These are phyloP conservation scores for Crotalus horridus DNA, from an alignment of 2,113 vertebrate genomes.

Conservation along the genomic window DNA sequence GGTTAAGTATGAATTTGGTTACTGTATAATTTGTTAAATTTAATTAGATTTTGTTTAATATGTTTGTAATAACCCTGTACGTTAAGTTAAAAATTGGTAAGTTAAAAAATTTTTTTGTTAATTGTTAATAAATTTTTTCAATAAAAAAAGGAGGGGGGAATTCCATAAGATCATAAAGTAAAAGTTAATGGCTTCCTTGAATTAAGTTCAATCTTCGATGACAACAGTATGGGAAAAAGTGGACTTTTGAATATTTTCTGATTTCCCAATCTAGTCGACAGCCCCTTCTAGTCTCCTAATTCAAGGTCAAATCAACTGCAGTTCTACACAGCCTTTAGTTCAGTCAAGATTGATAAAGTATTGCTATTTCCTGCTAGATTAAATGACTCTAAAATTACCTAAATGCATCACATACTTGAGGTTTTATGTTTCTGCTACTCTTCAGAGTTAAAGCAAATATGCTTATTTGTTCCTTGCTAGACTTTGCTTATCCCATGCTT, in stretches of 20 bases:
- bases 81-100: no score
- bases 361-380: background rate
- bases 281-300: background rate
- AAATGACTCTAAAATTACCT: background rate
- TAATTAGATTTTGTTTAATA: no score
- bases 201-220: background rate
- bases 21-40: no score
- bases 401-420: background rate
- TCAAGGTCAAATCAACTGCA: background rate
- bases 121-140: no score
- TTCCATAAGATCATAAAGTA: background rate
- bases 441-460: background rate
- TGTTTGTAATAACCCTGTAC: no score
- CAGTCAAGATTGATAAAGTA: background rate
- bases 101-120: no score
- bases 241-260: background rate
- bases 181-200: background rate
- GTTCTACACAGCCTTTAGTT: background rate
- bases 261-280: background rate
- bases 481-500: background rate
- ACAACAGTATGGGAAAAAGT: background rate
- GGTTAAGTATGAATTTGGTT: no score
- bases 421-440: background rate
- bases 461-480: background rate
- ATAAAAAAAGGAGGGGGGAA: background rate